Conservation (phyloP, 2,797 vertebrate species). For the Enteromius afrohamiltoni region DNA sequence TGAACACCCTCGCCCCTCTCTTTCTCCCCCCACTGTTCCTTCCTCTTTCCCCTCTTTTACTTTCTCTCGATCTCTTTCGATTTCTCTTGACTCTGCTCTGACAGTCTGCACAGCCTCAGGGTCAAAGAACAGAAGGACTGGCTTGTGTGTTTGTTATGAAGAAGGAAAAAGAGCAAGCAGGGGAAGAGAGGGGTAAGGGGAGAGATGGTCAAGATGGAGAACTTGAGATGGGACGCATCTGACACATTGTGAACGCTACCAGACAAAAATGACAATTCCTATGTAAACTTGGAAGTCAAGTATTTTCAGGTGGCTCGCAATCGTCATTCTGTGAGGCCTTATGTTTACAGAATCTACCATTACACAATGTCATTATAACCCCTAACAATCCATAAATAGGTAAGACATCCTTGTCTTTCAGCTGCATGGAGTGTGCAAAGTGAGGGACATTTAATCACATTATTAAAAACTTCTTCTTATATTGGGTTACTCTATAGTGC, state of each 20-base stretch:
- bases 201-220: constrained; percentile 38
- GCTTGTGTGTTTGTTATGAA: constrained; percentile 79
- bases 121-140: constrained; percentile 84
- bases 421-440: neutral
- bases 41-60: constrained; percentile 62
- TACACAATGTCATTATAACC: neutral
- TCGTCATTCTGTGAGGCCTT: neutral
- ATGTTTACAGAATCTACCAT: neutral
- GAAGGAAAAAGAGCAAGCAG: constrained; percentile 64
- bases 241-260: constrained; percentile 64
- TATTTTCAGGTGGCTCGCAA: neutral
- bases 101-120: constrained; percentile 85
- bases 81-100: constrained; percentile 83
- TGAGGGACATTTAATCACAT: neutral
- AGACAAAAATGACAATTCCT: constrained; percentile 8
- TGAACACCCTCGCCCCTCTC: constrained; percentile 61
- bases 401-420: neutral
- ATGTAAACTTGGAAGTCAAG: neutral
- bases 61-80: constrained; percentile 66
- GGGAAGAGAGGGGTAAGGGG: constrained; percentile 69
- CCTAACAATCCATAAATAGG: neutral
- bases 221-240: constrained; percentile 62
- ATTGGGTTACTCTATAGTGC: neutral
- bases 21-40: constrained; percentile 71
- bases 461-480: neutral